These are phyloP conservation scores for Periplaneta americana DNA, from an alignment of 1,140 invertebrate genomes.

Conservation along the genomic window DNA sequence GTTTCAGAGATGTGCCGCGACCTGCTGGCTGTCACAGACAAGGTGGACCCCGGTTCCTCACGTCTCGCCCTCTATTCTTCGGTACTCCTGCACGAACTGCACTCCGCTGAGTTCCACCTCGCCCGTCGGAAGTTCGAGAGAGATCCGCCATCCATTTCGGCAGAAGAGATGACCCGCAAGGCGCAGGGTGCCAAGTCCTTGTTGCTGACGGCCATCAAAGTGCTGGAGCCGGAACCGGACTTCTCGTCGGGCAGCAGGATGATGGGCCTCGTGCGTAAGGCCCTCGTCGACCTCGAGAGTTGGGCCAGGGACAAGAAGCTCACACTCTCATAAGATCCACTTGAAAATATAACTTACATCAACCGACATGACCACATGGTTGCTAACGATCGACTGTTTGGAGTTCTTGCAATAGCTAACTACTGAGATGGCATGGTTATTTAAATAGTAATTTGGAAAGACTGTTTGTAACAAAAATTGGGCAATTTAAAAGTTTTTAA, in stretches of 20 bases:
- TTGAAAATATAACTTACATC: slow-evolving; percentile 31
- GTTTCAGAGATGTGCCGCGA: slow-evolving; percentile 56
- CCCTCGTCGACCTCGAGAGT: background rate
- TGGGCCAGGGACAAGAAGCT: background rate
- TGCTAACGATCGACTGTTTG: no score
- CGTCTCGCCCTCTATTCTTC: slow-evolving; percentile 63
- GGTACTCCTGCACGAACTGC: slow-evolving; percentile 39
- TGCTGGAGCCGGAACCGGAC: slow-evolving; percentile 43
- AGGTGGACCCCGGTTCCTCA: slow-evolving; percentile 61
- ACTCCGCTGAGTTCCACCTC: slow-evolving; percentile 34
- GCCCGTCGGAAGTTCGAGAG: slow-evolving; percentile 39
- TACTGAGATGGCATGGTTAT: no score
- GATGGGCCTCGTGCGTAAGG: slow-evolving; percentile 5
- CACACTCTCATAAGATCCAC: background rate
- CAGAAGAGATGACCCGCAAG: slow-evolving; percentile 18
- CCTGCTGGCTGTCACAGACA: slow-evolving; percentile 53
- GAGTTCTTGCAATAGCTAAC: no score
- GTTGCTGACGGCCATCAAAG: slow-evolving; percentile 37
- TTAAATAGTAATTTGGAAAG: no score
- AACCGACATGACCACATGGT: no score
- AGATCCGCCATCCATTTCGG: background rate
- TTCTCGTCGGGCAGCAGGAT: slow-evolving; percentile 40
- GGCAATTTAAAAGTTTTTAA: no score
- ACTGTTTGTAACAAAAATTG: no score
- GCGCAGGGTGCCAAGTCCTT: slow-evolving; percentile 34